Conservation (phyloP, 2,888 invertebrate species). For the Euclidia mi region DNA sequence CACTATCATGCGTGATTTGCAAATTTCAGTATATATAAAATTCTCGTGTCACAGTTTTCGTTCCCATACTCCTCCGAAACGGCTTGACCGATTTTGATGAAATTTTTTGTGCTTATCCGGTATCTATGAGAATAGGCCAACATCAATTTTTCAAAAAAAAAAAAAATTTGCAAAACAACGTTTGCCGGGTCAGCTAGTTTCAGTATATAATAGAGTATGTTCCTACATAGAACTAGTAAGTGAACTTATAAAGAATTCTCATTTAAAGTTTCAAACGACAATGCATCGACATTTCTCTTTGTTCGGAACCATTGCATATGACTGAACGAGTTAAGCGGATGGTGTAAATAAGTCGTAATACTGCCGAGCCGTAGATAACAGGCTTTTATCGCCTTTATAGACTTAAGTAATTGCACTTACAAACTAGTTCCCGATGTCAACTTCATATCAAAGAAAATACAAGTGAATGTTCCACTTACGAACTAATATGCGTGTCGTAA, state of each 20-base stretch:
- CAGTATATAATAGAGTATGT: too few species aligned
- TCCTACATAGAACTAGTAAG: not conserved
- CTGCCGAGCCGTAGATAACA: slow-evolving; percentile 29
- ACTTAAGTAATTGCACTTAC: slow-evolving; percentile 39
- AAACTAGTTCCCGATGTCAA: slow-evolving; percentile 32
- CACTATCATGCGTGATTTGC: not conserved
- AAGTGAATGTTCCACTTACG: slow-evolving; percentile 38
- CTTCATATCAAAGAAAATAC: slow-evolving; percentile 40
- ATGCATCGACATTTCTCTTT: slow-evolving; percentile 20
- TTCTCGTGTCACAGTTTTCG: too few species aligned
- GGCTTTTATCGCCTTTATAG: slow-evolving; percentile 23
- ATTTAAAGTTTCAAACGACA: slow-evolving; percentile 16
- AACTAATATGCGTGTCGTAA: slow-evolving; percentile 40
- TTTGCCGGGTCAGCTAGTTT: too few species aligned
- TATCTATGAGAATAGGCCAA: too few species aligned
- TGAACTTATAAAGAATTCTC: slow-evolving; percentile 1
- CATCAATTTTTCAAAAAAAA: too few species aligned
- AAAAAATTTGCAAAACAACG: too few species aligned
- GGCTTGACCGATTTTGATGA: too few species aligned
- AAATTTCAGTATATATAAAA: not conserved
- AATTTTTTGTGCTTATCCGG: too few species aligned
- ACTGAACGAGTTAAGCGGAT: slow-evolving; percentile 20
- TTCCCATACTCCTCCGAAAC: too few species aligned
- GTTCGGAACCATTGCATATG: slow-evolving; percentile 16
- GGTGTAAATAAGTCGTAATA: slow-evolving; percentile 24